Evolutionary conservation across 92 coral and sea anemone species (phyloP).

Genomic region (Epizoanthus rinbou): DNA sequence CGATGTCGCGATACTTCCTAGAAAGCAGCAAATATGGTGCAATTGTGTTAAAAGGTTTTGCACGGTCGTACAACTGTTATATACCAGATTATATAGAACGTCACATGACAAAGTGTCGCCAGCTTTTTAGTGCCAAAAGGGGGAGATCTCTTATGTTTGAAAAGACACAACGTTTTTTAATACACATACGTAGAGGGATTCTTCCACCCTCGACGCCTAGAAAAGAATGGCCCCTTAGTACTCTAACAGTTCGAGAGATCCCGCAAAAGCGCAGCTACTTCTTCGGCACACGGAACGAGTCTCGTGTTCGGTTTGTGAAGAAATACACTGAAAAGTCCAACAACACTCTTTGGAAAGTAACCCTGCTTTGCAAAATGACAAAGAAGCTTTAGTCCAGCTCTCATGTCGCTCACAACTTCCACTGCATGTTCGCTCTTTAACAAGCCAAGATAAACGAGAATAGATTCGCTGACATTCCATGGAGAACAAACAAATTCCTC

Average conservation of each 20-base stretch:
- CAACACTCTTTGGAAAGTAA: slow-evolving; percentile 52
- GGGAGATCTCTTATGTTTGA: too few relatives aligned
- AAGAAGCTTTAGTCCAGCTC: slow-evolving; percentile 57
- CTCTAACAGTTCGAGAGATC: background rate
- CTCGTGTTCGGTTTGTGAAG: slow-evolving; percentile 54
- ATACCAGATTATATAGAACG: too few relatives aligned
- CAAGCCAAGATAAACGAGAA: slow-evolving; percentile 71
- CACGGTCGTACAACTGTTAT: too few relatives aligned
- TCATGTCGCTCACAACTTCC: slow-evolving; percentile 55
- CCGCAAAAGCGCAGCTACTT: slow-evolving; percentile 28
- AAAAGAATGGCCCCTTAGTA: background rate
- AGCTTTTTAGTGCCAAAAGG: too few relatives aligned
- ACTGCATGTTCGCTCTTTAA: slow-evolving; percentile 67
- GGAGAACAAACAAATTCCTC: slow-evolving; percentile 34
- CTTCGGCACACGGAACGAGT: slow-evolving; percentile 26
- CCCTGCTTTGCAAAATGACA: slow-evolving; percentile 40
- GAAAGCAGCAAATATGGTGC: too few relatives aligned
- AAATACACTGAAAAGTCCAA: slow-evolving; percentile 50
- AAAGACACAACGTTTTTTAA: too few relatives aligned
- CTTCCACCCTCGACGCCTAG: too few relatives aligned
- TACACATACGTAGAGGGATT: too few relatives aligned
- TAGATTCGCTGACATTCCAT: slow-evolving; percentile 54
- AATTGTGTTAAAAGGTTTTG: too few relatives aligned
- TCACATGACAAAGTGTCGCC: too few relatives aligned
- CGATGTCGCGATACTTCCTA: too few relatives aligned